Percentiles rank a stretch among this genome's conserved stretches.
phyloP scores from a whole-genome alignment of 30 jellyfish, hydroid and myxozoan genomes.

The Morbakka virulenta region DNA sequence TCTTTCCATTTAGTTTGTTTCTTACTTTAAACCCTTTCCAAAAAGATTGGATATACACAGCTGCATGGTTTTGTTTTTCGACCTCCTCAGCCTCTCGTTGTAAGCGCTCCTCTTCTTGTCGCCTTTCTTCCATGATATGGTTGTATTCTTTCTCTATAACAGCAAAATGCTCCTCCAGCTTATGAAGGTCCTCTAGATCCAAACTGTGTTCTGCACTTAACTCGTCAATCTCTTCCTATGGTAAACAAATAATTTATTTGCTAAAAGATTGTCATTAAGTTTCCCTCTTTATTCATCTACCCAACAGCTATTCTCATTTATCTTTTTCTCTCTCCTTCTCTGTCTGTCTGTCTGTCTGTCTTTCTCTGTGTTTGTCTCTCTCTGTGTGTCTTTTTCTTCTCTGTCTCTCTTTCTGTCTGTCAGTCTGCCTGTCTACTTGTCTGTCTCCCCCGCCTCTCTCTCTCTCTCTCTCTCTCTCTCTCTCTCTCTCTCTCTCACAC shows the following conservation, averaged over 20 bases:
- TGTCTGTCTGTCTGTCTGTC: no score
- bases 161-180: constrained; percentile 25
- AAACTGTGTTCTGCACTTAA: constrained; percentile 9
- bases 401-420: no score
- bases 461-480: no score
- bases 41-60: constrained; percentile 24
- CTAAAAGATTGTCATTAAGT: not conserved
- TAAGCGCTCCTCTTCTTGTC: constrained; percentile 4
- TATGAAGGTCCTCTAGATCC: constrained; percentile 5
- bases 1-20: not conserved
- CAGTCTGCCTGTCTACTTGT: no score
- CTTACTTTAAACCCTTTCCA: constrained; percentile 44
- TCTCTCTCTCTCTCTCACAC: no score
- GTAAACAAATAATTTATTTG: no score
- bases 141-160: constrained; percentile 19
- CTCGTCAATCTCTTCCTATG: constrained; percentile 26
- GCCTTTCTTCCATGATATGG: constrained; percentile 23
- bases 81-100: not conserved
- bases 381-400: no score
- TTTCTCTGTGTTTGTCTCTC: no score
- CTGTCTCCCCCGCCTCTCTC: no score
- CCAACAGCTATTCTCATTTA: no score
- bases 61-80: constrained; percentile 4
- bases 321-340: no score
- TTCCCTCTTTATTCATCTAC: no score